A percentile compares a stretch with the other conserved stretches of the same genome.
These are phyloP conservation scores for Portunus trituberculatus DNA, from an alignment of 1,140 invertebrate species.

Conservation along the genomic window DNA sequence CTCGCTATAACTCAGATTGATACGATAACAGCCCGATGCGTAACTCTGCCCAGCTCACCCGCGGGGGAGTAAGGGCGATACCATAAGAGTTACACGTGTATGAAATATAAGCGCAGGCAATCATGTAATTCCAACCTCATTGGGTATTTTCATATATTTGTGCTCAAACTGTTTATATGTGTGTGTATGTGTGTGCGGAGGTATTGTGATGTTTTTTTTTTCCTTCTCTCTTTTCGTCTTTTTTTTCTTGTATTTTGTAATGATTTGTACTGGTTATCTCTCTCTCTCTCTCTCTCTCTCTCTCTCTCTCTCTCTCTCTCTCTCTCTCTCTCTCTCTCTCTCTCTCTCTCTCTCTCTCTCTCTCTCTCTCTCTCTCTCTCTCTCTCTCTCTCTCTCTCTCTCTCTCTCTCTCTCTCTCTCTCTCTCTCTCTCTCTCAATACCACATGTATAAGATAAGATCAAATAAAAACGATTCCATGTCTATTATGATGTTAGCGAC, in stretches of 20 bases:
- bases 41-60: too few relatives aligned
- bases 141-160: background rate
- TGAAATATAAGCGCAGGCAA: background rate
- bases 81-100: background rate
- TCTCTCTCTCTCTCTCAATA: background rate
- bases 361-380: background rate
- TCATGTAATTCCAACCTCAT: background rate
- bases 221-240: background rate
- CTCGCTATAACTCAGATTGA: background rate
- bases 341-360: background rate
- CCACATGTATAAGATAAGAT: too few relatives aligned
- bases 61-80: too few relatives aligned
- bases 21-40: background rate
- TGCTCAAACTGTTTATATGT: background rate
- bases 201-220: background rate
- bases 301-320: background rate
- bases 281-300: background rate
- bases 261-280: background rate
- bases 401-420: slow-evolving; percentile 35
- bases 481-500: too few relatives aligned
- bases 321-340: background rate
- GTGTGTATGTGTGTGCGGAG: slow-evolving; percentile 43
- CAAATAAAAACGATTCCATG: too few relatives aligned
- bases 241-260: background rate
- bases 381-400: background rate